Base-by-base conservation (phyloP, 2,797 vertebrate genomes). In the Crax fasciolata region DNA sequence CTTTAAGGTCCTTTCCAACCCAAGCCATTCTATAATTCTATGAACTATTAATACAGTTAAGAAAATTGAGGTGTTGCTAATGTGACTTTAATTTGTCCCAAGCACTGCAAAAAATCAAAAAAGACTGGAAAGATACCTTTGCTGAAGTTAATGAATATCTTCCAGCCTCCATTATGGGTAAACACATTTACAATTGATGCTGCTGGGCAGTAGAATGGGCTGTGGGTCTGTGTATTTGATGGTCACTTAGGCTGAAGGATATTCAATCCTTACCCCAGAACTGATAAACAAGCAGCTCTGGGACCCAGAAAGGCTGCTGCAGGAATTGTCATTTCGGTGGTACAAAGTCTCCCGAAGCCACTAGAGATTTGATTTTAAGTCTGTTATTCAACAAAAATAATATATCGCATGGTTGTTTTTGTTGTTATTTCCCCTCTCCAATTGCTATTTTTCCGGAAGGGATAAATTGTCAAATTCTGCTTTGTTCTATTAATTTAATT, bases 401-500 rank as follows among this genome's bases (percentile, higher is more conserved):
- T 25, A 74, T 7, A 1, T 27, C 72, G 18, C 5, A 6, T 55
- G 25, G 3, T 57, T n/a, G 27, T 41, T 57, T 57, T 57, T 30
- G 10, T 1, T 4, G 6, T 58, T 49, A 24, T 23, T 28, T 13
- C 1, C 7, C 15, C 58, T 15, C 41, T 62, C 24, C 59, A 66
- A 10, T 6, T 48, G 55, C 25, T 85, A 14, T 70, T 71, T 44
- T 71, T 94, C 41, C 57, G 67, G 65, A 78, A 79, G 30, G 48
- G n/a, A 85, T 63, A 67, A 79, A 87, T 20, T 68, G 49, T 72
- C 59, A 87, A 81, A 38, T 81, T 89, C 73, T 76, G 30, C 70
- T 84, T 92, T 93, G 39, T 87, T 48, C 35, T 87, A 62, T 90
- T 95, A 95, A 93, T 94, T 88, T 85, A 93, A 96, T 97, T 94